Conservation (phyloP, 2,113 vertebrate species). For the Zingel zingel region DNA sequence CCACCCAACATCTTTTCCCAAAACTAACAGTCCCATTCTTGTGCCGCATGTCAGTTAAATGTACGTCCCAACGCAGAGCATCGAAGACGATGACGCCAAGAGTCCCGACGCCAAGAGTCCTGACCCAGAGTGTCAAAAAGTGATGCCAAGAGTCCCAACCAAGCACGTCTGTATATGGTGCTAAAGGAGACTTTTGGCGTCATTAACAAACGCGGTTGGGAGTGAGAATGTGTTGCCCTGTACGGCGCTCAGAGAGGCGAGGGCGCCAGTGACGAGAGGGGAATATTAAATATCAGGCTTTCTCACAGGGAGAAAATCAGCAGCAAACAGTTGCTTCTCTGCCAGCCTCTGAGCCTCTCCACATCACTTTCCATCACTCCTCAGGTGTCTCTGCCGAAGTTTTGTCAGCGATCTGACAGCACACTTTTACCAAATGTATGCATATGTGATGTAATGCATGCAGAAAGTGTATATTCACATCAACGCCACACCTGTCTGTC, state of each 20-base stretch:
- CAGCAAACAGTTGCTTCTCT: not conserved
- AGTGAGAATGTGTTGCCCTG: too few relatives aligned
- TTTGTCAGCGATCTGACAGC: slow-evolving; percentile 26
- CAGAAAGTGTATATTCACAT: slow-evolving; percentile 6
- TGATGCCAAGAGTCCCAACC: too few relatives aligned
- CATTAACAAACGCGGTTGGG: too few relatives aligned
- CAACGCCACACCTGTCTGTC: slow-evolving; percentile 10
- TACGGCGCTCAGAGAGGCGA: not conserved
- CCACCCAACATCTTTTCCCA: too few relatives aligned
- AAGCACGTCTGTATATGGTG: too few relatives aligned
- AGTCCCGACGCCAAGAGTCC: too few relatives aligned
- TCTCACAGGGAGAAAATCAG: not conserved
- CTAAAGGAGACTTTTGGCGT: too few relatives aligned
- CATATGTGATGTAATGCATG: slow-evolving; percentile 28
- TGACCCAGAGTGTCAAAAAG: too few relatives aligned
- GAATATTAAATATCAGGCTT: slow-evolving; percentile 10
- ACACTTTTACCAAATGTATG: slow-evolving; percentile 13
- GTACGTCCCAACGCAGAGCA: too few relatives aligned
- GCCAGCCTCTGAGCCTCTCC: not conserved
- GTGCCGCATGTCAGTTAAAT: too few relatives aligned
- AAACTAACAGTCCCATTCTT: too few relatives aligned
- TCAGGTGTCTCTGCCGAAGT: slow-evolving; percentile 9
- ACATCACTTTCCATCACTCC: slow-evolving; percentile 5
- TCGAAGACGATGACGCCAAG: too few relatives aligned
- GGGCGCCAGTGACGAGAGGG: not conserved